Percentiles rank a stretch among this genome's conserved stretches.
Evolutionary conservation across 2,797 vertebrate species (phyloP).

Genomic region (Megalops cyprinoides): DNA sequence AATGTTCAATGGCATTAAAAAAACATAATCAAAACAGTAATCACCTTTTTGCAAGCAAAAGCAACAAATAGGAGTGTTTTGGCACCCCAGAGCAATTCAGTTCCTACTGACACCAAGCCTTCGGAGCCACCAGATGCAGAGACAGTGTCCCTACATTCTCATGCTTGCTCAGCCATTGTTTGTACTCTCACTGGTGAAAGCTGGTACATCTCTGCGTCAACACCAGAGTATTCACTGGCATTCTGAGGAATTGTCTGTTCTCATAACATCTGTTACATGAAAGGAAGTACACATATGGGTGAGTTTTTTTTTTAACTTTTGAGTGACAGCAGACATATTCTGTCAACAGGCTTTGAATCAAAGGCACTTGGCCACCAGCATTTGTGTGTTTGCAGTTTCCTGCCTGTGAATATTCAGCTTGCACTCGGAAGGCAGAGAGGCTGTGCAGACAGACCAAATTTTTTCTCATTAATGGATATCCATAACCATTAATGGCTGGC

Average conservation of each 20-base stretch:
- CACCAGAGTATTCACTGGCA: neutral
- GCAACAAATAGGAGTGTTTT: constrained; percentile 2
- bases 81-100: neutral
- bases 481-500: too few species aligned
- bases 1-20: neutral
- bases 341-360: neutral
- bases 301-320: neutral
- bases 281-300: neutral
- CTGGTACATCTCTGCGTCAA: neutral
- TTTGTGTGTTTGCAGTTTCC: too few species aligned
- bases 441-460: too few species aligned
- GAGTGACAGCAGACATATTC: neutral
- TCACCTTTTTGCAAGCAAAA: neutral
- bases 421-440: too few species aligned
- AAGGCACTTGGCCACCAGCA: too few species aligned
- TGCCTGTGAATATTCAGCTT: too few species aligned
- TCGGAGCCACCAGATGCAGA: neutral
- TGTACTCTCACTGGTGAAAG: neutral
- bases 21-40: neutral
- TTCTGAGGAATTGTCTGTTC: neutral
- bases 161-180: too few species aligned
- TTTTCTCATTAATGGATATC: too few species aligned
- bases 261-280: constrained; percentile 12
- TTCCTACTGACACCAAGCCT: neutral
- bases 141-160: neutral